A percentile compares a stretch with the other conserved stretches of the same genome.
phyloP scores from a whole-genome alignment of 2,113 vertebrate genomes.

The Corythaixoides concolor region DNA sequence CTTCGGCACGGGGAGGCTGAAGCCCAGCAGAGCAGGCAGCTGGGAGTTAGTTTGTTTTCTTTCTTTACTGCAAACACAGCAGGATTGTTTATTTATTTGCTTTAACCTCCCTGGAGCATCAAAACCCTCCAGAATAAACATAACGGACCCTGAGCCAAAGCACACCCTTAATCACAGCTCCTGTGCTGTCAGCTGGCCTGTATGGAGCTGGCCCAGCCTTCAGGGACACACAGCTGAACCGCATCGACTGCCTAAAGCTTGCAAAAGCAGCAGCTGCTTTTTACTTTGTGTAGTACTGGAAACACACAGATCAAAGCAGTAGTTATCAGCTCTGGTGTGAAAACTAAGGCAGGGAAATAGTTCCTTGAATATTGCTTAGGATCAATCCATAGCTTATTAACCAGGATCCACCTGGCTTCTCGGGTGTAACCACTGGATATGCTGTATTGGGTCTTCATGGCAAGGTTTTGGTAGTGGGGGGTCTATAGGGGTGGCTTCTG shows the following conservation, averaged over 20 bases:
- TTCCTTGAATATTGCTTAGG: neutral
- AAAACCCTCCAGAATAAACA: neutral
- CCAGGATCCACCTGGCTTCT: neutral
- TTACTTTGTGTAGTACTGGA: neutral
- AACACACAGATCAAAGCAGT: neutral
- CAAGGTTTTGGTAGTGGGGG: too few species aligned
- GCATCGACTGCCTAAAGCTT: neutral
- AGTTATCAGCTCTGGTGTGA: neutral
- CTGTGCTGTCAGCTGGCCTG: neutral
- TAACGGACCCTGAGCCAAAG: neutral
- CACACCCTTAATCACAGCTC: neutral
- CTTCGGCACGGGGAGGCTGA: rapidly evolving
- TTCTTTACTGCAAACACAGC: neutral
- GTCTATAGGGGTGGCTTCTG: too few species aligned
- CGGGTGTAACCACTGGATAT: neutral
- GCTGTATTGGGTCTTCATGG: neutral
- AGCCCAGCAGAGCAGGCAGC: neutral
- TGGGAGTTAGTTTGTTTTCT: neutral
- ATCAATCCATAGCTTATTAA: neutral
- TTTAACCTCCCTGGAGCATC: neutral
- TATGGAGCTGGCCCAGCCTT: neutral
- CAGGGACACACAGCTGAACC: neutral
- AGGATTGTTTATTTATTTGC: neutral
- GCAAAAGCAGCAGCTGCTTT: neutral
- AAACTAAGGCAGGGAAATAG: neutral